Conservation (phyloP, 2,113 vertebrate genomes). For the Tenrec ecaudatus region DNA sequence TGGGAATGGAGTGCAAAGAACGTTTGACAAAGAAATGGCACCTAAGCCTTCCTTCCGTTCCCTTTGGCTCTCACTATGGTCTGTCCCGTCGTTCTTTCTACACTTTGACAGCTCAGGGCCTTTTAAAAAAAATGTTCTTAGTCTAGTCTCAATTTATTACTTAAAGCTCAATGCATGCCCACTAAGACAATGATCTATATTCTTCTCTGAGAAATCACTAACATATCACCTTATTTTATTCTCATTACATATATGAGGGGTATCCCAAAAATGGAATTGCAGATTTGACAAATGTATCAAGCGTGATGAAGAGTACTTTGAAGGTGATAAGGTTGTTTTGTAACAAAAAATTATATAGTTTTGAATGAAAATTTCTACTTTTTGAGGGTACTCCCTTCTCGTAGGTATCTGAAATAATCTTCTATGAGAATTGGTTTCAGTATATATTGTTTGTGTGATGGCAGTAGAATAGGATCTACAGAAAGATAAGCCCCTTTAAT, state of each 20-base stretch:
- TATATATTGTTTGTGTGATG: background rate
- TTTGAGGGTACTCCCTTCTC: no score
- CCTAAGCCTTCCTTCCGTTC: background rate
- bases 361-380: no score
- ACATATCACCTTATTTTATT: background rate
- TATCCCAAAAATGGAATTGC: no score
- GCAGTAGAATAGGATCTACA: background rate
- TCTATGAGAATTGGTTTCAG: background rate
- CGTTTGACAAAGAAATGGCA: background rate
- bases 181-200: background rate
- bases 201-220: background rate
- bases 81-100: background rate
- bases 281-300: no score
- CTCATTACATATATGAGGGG: background rate
- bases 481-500: background rate
- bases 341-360: no score
- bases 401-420: background rate
- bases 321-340: no score
- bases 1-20: background rate
- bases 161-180: background rate
- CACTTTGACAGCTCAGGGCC: background rate
- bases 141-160: background rate
- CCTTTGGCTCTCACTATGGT: background rate
- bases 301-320: no score
- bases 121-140: constrained; percentile 4